Base-by-base conservation (phyloP, 2,797 vertebrate species). In the Microctenopoma lineatum region DNA sequence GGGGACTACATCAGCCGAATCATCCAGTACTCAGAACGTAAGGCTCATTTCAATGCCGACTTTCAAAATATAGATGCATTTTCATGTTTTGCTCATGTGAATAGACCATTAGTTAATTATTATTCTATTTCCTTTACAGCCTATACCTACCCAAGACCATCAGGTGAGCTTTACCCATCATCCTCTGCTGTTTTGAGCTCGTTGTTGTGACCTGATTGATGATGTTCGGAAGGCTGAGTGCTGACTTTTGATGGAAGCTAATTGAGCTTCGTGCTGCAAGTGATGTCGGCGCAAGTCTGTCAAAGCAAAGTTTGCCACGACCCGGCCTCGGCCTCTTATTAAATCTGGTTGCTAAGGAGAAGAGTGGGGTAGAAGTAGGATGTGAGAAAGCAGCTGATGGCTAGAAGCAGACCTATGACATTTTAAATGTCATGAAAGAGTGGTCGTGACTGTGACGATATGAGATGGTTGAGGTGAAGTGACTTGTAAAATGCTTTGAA, bases 1-100 rank as follows among this genome's bases (percentile, higher is more conserved):
- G 97, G 96, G 9, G 96, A 98, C 59, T 92, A 92, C 66, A 83
- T 96, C 86, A 92, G 93, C 25, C 95, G 98, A 66, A 87, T 90
- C 91, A 96, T 99, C 86, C 95, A 95, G 90, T 99, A 98, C 89
- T 96, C 94, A 59, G 97, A 99, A 84, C 96, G 97, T 99, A 93
- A 95, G 97, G 95, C 5, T 36, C n/a, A 41, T 32, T 53, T 8
- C 15, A 66, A 70, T 12, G 21, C 21, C 21, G 21, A 21, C 21
- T 21, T 21, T 21, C 8, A 36, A 36, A 36, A 36, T 38, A 44
- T n/a, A 44, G 3, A n/a, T 44, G 15, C 13, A 32, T 25, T 29
- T 15, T 21, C 59, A n/a, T 0, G 4, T 25, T 41, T n/a, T 42
- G 11, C 29, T 53, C 38, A 11, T 66, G 62, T 57, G 14, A 5